Evolutionary conservation across 37 sponge, comb jelly and placozoan genomes (phyloP).

Genomic region (Geodia barretti): DNA sequence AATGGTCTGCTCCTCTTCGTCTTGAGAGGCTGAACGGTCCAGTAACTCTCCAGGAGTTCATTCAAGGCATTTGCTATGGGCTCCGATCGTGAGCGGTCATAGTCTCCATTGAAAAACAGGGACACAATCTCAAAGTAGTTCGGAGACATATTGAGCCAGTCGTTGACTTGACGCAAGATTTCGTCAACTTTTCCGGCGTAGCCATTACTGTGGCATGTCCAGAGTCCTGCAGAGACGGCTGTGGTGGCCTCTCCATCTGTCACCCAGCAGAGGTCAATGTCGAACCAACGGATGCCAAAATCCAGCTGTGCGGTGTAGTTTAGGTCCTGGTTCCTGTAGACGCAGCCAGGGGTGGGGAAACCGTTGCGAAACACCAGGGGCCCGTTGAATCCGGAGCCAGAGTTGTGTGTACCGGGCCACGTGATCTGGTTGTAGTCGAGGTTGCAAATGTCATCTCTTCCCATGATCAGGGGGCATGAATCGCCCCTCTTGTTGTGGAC

Average conservation of each 20-base stretch:
- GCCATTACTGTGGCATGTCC: slow-evolving; percentile 21
- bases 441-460: slow-evolving; percentile 15
- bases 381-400: slow-evolving; percentile 26
- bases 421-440: slow-evolving; percentile 34
- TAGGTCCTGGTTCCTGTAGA: slow-evolving; percentile 19
- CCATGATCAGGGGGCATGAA: neutral
- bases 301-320: slow-evolving; percentile 14
- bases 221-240: neutral
- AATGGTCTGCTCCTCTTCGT: neutral
- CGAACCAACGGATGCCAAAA: slow-evolving; percentile 21
- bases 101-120: slow-evolving; percentile 4
- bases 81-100: neutral
- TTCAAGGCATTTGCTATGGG: neutral
- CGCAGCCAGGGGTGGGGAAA: neutral
- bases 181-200: slow-evolving; percentile 14
- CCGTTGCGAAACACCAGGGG: neutral
- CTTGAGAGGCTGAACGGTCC: neutral
- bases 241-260: neutral
- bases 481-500: neutral
- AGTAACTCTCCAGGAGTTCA: neutral
- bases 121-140: slow-evolving; percentile 18
- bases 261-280: slow-evolving; percentile 20
- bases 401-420: slow-evolving; percentile 34
- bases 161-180: slow-evolving; percentile 11
- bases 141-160: slow-evolving; percentile 26